Conservation (phyloP, 2,113 vertebrate species). For the Amazona vittata region DNA sequence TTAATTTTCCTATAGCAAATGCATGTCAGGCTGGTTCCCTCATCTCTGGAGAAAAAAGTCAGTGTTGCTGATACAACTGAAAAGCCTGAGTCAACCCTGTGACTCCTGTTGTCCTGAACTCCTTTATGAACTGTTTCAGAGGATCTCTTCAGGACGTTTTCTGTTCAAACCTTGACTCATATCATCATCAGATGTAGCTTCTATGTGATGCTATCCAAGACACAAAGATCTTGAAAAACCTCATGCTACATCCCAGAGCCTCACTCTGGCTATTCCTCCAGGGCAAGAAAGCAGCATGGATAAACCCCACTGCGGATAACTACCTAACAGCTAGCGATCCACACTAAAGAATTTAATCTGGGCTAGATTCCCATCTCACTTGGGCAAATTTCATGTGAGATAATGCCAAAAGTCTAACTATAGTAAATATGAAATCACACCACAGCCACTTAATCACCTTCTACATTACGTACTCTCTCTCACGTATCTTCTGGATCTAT, state of each 20-base stretch:
- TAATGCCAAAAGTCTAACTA: background rate
- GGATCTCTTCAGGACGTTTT: background rate
- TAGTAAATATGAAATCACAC: background rate
- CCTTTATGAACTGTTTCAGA: background rate
- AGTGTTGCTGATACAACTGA: background rate
- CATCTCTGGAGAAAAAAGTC: background rate
- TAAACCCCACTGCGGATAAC: background rate
- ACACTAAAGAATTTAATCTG: background rate
- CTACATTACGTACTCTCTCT: rapidly evolving
- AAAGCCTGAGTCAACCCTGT: background rate
- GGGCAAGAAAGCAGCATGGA: background rate
- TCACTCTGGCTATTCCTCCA: background rate
- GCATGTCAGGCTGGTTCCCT: background rate
- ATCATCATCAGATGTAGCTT: background rate
- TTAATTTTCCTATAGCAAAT: background rate
- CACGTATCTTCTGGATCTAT: background rate
- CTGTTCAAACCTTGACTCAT: background rate
- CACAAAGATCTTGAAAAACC: background rate
- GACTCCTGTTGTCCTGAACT: background rate
- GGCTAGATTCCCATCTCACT: background rate
- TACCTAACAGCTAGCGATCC: background rate
- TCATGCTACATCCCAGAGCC: background rate
- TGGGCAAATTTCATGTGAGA: background rate
- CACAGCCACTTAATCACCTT: background rate
- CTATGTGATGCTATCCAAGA: background rate